phyloP scores from a whole-genome alignment of 1,140 invertebrate genomes.

The Octopus sinensis region DNA sequence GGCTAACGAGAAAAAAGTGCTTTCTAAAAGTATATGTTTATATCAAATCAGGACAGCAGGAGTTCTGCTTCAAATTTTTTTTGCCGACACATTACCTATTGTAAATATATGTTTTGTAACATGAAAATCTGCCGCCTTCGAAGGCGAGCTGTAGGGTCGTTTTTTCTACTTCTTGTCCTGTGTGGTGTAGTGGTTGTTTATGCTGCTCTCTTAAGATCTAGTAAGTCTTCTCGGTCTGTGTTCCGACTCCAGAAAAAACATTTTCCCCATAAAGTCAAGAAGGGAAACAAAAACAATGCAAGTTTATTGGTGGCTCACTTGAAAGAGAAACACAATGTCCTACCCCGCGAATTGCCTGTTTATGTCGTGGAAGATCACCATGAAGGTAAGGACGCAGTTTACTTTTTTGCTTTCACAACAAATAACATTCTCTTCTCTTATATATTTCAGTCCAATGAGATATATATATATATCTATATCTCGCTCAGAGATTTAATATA shows the following conservation, averaged over 20 bases:
- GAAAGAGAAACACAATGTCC: not conserved
- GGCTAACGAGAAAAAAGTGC: too few species aligned
- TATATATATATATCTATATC: not conserved
- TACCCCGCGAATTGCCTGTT: constrained; percentile 10
- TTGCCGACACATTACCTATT: too few species aligned
- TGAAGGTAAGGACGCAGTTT: constrained; percentile 21
- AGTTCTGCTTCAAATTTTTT: too few species aligned
- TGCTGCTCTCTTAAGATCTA: not conserved
- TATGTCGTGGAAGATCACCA: constrained; percentile 35
- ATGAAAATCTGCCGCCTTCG: not conserved
- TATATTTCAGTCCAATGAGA: not conserved
- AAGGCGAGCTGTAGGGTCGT: not conserved
- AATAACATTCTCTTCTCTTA: not conserved
- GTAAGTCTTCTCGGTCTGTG: not conserved
- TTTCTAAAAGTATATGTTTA: too few species aligned
- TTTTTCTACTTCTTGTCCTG: not conserved
- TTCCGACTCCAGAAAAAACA: constrained; percentile 12
- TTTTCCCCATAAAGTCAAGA: not conserved
- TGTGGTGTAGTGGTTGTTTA: not conserved
- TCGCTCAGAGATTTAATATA: not conserved
- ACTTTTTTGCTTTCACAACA: not conserved
- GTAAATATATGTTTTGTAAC: not conserved
- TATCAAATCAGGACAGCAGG: too few species aligned
- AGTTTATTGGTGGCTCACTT: not conserved
- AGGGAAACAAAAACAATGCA: not conserved